phyloP scores from a whole-genome alignment of 2,888 invertebrate genomes.

The Argyresthia goedartella region DNA sequence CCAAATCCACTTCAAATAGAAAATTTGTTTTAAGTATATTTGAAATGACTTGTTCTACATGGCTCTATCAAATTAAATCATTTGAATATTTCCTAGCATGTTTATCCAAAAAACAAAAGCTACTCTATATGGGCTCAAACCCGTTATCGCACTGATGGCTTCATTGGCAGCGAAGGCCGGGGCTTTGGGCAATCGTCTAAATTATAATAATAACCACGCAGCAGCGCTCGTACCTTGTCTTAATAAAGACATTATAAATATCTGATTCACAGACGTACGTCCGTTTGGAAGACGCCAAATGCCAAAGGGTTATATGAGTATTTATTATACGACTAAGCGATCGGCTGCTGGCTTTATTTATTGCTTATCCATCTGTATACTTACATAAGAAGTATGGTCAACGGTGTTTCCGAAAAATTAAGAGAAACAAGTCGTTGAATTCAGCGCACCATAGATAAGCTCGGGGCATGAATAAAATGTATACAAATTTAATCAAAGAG shows the following conservation, averaged over 20 bases:
- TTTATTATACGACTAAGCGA: constrained; percentile 10
- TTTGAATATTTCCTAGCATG: not conserved
- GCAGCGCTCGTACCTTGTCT: constrained; percentile 50
- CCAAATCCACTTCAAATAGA: not conserved
- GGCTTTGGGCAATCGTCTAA: constrained; percentile 67
- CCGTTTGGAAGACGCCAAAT: constrained; percentile 43
- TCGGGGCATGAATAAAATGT: constrained; percentile 64
- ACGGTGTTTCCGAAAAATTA: not conserved
- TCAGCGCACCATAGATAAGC: constrained; percentile 49
- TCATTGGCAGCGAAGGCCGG: constrained; percentile 42
- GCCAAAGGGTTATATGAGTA: constrained; percentile 46
- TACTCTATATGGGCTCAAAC: constrained; percentile 6
- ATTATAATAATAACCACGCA: constrained; percentile 70
- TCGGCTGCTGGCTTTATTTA: not conserved
- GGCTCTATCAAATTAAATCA: too few species aligned
- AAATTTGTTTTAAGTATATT: too few species aligned
- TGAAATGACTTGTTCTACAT: too few species aligned
- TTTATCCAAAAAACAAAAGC: constrained; percentile 5
- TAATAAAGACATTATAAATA: constrained; percentile 70
- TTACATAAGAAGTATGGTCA: not conserved
- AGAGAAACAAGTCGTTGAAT: constrained; percentile 26
- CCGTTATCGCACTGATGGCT: constrained; percentile 47
- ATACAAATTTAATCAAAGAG: constrained; percentile 71
- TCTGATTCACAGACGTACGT: constrained; percentile 53
- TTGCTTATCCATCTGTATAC: not conserved